Evolutionary conservation across 2,888 invertebrate species (phyloP).

Genomic region (Rhagium mordax): DNA sequence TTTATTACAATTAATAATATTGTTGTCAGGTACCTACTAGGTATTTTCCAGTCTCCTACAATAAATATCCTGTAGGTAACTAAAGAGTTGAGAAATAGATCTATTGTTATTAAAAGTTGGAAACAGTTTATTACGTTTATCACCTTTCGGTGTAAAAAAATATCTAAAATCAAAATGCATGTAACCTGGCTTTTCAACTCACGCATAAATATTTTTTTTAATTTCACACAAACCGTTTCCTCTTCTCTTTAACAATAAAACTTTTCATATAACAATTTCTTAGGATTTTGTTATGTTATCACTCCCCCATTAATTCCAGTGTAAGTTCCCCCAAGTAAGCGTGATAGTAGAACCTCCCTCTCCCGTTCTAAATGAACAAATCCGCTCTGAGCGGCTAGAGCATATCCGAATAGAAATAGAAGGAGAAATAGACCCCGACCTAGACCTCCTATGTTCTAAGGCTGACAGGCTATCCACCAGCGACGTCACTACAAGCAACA

Average conservation of each 20-base stretch:
- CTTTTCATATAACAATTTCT: slow-evolving; percentile 27
- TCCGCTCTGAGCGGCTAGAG: slow-evolving; percentile 62
- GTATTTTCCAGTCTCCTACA: too few relatives aligned
- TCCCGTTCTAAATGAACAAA: slow-evolving; percentile 76
- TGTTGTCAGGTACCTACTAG: too few relatives aligned
- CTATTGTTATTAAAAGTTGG: not conserved
- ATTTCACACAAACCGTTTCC: slow-evolving; percentile 1
- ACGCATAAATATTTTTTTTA: not conserved
- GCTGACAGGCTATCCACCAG: slow-evolving; percentile 64
- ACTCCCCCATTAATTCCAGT: slow-evolving; percentile 54
- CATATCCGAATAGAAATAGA: slow-evolving; percentile 65
- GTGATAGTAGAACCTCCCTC: slow-evolving; percentile 85
- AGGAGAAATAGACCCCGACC: slow-evolving; percentile 62
- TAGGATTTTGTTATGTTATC: slow-evolving; percentile 21
- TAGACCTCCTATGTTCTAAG: slow-evolving; percentile 63
- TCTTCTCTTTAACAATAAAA: slow-evolving; percentile 2
- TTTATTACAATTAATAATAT: too few relatives aligned
- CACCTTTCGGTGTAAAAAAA: not conserved
- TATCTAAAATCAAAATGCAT: not conserved
- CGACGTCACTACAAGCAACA: slow-evolving; percentile 65
- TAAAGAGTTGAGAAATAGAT: not conserved
- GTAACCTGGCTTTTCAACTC: not conserved
- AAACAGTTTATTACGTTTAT: not conserved
- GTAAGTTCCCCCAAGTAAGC: slow-evolving; percentile 77
- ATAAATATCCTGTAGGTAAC: not conserved